Percentiles rank a stretch among this genome's conserved stretches.
Evolutionary conservation across 2,888 invertebrate species (phyloP).

Genomic region (Diogma glabrata): DNA sequence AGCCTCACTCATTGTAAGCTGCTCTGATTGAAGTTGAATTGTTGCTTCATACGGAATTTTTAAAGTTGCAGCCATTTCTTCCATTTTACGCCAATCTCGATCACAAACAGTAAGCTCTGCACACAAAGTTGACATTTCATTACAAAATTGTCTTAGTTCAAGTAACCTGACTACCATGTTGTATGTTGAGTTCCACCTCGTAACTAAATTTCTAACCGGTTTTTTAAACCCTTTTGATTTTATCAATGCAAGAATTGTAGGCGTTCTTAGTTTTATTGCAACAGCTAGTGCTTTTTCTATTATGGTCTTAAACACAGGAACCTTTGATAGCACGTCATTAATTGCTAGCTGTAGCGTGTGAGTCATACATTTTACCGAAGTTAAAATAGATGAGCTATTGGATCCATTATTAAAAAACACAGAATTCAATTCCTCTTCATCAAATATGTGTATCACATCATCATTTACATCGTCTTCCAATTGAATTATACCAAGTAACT

Average conservation of each 20-base stretch:
- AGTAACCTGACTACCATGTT: conserved; percentile 8
- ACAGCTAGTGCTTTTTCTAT: neutral
- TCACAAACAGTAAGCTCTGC: conserved; percentile 5
- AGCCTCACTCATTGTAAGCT: conserved; percentile 6
- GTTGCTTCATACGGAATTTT: conserved; percentile 7
- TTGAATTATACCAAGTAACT: conserved; percentile 6
- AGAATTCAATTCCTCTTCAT: neutral
- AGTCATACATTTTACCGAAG: conserved; percentile 7
- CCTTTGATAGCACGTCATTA: conserved; percentile 4
- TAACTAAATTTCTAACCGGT: conserved; percentile 7
- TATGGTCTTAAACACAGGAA: conserved; percentile 2
- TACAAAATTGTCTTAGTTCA: conserved; percentile 8
- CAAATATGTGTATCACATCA: neutral
- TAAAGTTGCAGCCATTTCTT: conserved; percentile 3
- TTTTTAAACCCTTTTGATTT: conserved; percentile 6
- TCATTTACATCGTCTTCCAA: conserved; percentile 5
- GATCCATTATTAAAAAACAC: neutral
- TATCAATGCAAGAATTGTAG: neutral
- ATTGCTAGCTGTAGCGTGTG: conserved; percentile 7
- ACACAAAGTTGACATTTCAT: conserved; percentile 2
- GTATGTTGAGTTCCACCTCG: conserved; percentile 7
- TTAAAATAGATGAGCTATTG: conserved; percentile 1
- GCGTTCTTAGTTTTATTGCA: neutral
- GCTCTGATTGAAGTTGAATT: conserved; percentile 8
- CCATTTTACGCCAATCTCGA: conserved; percentile 5